Conservation (phyloP, 2,888 invertebrate species). For the Chrysina gloriosa region DNA sequence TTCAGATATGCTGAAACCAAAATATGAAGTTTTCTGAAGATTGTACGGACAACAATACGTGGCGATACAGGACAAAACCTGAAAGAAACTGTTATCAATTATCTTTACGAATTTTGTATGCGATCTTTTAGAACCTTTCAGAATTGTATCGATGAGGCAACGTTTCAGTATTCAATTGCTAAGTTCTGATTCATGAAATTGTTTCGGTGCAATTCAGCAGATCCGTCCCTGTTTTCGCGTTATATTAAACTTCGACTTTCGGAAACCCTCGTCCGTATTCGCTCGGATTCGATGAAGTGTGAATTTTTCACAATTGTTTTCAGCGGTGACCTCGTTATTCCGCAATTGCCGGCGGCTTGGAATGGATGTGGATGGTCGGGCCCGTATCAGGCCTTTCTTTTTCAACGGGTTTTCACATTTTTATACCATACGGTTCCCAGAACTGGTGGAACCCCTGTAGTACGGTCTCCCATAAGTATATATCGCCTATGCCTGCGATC, state of each 20-base stretch:
- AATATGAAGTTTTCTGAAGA: too few species aligned
- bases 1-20: too few species aligned
- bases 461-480: neutral
- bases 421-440: neutral
- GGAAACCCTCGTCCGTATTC: conserved; percentile 9
- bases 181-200: neutral
- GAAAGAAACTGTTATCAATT: too few species aligned
- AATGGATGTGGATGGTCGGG: neutral
- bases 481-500: neutral
- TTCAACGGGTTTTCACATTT: neutral
- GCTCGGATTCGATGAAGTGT: conserved; percentile 43
- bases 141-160: neutral
- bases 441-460: neutral
- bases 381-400: neutral
- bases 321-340: conserved; percentile 51
- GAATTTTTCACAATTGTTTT: conserved; percentile 51
- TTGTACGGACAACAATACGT: too few species aligned
- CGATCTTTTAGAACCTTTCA: too few species aligned
- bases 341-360: neutral
- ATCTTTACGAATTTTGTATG: too few species aligned
- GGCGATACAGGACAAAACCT: too few species aligned
- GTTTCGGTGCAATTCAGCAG: neutral
- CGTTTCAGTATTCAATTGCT: neutral
- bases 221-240: conserved; percentile 2
- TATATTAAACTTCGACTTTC: neutral